These are phyloP conservation scores for Xiphorhynchus erythropygius DNA, from an alignment of 2,797 vertebrate genomes.

Conservation along the genomic window DNA sequence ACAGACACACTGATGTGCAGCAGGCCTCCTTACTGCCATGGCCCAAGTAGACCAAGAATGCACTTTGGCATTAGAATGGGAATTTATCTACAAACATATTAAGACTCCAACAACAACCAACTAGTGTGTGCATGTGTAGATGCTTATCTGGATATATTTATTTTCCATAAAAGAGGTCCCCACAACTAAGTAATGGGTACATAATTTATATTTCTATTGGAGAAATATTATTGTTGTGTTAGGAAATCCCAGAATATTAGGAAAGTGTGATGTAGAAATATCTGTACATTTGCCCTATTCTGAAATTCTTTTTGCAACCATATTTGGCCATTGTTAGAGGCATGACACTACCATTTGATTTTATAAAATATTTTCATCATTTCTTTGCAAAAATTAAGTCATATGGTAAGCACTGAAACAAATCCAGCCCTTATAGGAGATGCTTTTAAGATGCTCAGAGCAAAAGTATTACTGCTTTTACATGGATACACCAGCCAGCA, in stretches of 20 bases:
- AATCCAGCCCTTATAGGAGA: background rate
- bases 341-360: background rate
- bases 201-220: background rate
- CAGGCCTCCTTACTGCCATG: background rate
- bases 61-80: background rate
- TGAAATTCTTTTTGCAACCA: background rate
- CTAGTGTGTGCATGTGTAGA: fast-evolving
- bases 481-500: background rate
- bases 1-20: background rate
- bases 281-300: background rate
- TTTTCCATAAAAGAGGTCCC: background rate
- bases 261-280: background rate
- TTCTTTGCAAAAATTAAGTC: background rate
- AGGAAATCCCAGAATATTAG: background rate
- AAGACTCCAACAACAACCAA: background rate
- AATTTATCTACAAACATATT: background rate
- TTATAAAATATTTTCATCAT: background rate
- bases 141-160: background rate
- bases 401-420: background rate
- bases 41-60: background rate
- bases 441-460: background rate
- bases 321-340: background rate
- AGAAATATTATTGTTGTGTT: background rate
- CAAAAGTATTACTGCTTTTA: background rate
- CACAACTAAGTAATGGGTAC: background rate